phyloP scores from a whole-genome alignment of 2,888 invertebrate species.

The Eilema sororculum region DNA sequence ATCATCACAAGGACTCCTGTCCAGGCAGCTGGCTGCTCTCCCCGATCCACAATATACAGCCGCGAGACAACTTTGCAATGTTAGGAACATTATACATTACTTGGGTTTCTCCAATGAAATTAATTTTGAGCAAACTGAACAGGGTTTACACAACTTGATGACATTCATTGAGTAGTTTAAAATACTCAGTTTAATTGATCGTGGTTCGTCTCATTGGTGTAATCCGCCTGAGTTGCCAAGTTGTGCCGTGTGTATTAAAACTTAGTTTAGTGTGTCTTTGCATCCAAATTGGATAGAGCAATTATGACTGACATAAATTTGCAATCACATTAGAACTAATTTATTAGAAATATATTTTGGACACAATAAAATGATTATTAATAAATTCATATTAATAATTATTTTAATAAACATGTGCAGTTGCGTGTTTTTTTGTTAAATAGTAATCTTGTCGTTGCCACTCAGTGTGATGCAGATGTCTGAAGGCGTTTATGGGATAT shows the following conservation, averaged over 20 bases:
- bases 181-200: background rate
- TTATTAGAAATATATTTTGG: conserved; percentile 38
- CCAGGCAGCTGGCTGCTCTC: conserved; percentile 56
- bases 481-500: conserved; percentile 19
- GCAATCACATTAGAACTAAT: conserved; percentile 50
- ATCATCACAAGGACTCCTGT: conserved; percentile 60
- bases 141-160: background rate
- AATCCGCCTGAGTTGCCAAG: conserved; percentile 22
- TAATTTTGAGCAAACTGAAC: background rate
- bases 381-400: conserved; percentile 8
- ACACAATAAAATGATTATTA: conserved; percentile 32
- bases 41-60: conserved; percentile 1
- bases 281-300: conserved; percentile 40
- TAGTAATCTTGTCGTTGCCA: conserved; percentile 22
- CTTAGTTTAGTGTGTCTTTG: conserved; percentile 35
- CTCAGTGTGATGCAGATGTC: conserved; percentile 36
- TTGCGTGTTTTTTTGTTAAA: conserved; percentile 30
- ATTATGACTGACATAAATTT: conserved; percentile 47
- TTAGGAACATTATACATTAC: background rate
- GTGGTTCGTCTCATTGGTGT: background rate
- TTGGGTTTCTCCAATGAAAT: background rate
- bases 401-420: conserved; percentile 31
- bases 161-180: background rate
- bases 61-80: conserved; percentile 29
- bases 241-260: conserved; percentile 31